Conservation (phyloP, 2,797 vertebrate species). For the Pipistrellus kuhlii region DNA sequence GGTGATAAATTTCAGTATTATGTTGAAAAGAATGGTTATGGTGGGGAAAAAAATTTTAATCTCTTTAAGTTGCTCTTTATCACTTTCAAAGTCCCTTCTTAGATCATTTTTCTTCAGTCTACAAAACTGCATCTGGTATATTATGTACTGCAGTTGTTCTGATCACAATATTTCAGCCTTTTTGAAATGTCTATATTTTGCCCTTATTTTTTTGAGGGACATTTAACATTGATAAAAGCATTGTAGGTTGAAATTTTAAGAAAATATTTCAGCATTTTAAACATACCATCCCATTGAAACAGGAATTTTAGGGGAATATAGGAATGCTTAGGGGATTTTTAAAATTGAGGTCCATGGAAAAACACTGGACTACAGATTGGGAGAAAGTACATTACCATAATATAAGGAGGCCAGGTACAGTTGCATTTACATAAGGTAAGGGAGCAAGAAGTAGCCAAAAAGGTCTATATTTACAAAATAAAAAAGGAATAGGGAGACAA, state of each 20-base stretch:
- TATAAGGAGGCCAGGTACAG: too few species aligned
- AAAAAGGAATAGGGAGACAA: too few species aligned
- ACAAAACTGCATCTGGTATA: not conserved
- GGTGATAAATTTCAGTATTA: not conserved
- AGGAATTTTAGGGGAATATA: too few species aligned
- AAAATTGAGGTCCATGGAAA: too few species aligned
- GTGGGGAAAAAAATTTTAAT: not conserved
- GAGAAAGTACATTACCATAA: too few species aligned
- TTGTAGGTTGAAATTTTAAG: not conserved
- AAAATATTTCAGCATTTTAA: not conserved
- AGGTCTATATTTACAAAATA: too few species aligned
- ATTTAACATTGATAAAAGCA: not conserved
- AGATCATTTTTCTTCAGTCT: not conserved
- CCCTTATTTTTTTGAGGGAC: not conserved
- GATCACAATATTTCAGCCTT: not conserved
- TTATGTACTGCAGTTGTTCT: not conserved
- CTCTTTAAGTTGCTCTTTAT: not conserved
- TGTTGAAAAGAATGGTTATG: not conserved
- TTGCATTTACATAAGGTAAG: too few species aligned
- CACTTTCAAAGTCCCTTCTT: not conserved
- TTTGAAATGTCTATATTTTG: not conserved
- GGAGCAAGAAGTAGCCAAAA: too few species aligned
- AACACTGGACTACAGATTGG: too few species aligned
- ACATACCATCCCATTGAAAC: not conserved
- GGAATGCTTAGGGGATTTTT: too few species aligned